Percentiles rank a stretch among this genome's conserved stretches.
phyloP scores from a whole-genome alignment of 2,113 vertebrate genomes.

The Forbesichthys agassizii region DNA sequence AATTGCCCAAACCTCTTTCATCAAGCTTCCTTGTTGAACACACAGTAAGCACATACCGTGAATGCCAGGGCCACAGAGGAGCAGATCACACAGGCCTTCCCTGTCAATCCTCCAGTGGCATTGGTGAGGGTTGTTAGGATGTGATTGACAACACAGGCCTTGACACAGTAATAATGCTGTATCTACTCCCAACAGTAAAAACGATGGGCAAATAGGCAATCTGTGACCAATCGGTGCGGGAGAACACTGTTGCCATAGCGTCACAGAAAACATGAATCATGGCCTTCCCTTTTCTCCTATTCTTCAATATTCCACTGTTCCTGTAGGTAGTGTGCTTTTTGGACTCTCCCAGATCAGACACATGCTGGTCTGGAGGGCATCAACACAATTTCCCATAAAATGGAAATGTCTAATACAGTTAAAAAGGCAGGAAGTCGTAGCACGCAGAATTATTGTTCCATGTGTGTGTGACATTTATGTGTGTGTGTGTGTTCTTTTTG shows the following conservation, averaged over 20 bases:
- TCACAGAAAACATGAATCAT: conserved; percentile 69
- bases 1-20: not conserved
- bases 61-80: not conserved
- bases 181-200: conserved; percentile 45
- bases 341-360: conserved; percentile 49
- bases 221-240: conserved; percentile 65
- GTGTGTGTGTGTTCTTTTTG: conserved; percentile 1
- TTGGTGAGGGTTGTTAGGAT: conserved; percentile 25
- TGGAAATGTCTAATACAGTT: conserved; percentile 3
- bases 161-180: conserved; percentile 46
- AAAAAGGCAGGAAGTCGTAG: conserved; percentile 1
- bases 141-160: conserved; percentile 36
- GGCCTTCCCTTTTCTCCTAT: conserved; percentile 64
- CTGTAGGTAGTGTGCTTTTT: conserved; percentile 44
- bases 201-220: conserved; percentile 51
- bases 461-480: conserved; percentile 8
- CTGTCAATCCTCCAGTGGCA: conserved; percentile 25
- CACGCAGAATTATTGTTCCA: not conserved
- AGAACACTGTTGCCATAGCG: conserved; percentile 73
- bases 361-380: conserved; percentile 26
- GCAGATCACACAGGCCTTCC: conserved; percentile 25
- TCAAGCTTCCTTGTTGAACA: conserved; percentile 21
- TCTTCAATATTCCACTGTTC: conserved; percentile 41
- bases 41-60: not conserved
- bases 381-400: not conserved